phyloP scores from a whole-genome alignment of 2,113 vertebrate genomes.

The Platichthys stellatus region DNA sequence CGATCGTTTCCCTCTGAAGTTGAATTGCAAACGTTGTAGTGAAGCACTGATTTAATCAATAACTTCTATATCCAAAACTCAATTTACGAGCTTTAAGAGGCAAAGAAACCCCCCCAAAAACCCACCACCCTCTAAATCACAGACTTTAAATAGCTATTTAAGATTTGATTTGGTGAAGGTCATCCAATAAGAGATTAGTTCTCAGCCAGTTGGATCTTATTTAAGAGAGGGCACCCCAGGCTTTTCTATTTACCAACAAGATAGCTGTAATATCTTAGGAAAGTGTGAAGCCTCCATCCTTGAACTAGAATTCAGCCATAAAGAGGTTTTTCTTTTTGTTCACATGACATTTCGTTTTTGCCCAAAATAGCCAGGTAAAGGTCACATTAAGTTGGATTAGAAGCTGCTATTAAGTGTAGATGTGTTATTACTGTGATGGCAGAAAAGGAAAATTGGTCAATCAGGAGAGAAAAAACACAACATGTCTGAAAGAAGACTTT shows the following conservation, averaged over 20 bases:
- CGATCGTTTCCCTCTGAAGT: slow-evolving; percentile 53
- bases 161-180: slow-evolving; percentile 78
- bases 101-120: slow-evolving; percentile 39
- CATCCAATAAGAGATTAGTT: slow-evolving; percentile 70
- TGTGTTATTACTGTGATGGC: background rate
- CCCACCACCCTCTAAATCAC: slow-evolving; percentile 48
- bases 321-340: slow-evolving; percentile 18
- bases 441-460: background rate
- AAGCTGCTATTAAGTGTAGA: background rate
- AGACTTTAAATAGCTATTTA: slow-evolving; percentile 77
- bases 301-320: slow-evolving; percentile 8
- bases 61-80: slow-evolving; percentile 64
- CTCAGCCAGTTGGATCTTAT: slow-evolving; percentile 65
- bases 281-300: slow-evolving; percentile 23
- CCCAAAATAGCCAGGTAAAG: slow-evolving; percentile 4
- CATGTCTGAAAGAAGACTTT: background rate
- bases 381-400: slow-evolving; percentile 17
- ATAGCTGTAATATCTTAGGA: slow-evolving; percentile 42
- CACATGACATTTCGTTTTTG: slow-evolving; percentile 17
- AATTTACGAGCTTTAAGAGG: slow-evolving; percentile 55
- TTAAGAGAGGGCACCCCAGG: slow-evolving; percentile 50
- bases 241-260: slow-evolving; percentile 71
- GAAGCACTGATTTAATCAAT: slow-evolving; percentile 69
- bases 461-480: slow-evolving; percentile 6
- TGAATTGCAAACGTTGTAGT: slow-evolving; percentile 55